phyloP scores from a whole-genome alignment of 2,113 vertebrate genomes.

The Engystomops pustulosus region DNA sequence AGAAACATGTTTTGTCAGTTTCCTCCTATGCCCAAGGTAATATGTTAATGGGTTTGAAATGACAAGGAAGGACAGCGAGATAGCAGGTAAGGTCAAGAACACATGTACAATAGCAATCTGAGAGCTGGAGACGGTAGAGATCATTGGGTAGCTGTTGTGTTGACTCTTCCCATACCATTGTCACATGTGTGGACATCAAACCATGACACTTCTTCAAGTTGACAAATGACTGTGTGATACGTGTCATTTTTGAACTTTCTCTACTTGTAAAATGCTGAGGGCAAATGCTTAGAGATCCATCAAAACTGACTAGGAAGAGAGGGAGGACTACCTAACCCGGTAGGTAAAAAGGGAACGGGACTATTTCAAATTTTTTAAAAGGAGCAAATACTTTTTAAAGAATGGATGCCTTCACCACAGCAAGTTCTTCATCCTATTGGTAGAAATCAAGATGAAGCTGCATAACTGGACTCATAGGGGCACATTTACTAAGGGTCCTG shows the following conservation, averaged over 20 bases:
- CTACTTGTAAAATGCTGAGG: not conserved
- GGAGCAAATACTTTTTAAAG: not conserved
- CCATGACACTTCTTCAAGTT: constrained; percentile 17
- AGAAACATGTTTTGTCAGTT: constrained; percentile 42
- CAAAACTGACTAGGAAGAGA: not conserved
- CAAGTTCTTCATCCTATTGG: too few relatives aligned
- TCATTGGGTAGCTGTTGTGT: not conserved
- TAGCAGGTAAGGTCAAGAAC: constrained; percentile 38
- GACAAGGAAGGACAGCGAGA: constrained; percentile 23
- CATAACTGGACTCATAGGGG: too few relatives aligned
- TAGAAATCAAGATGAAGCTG: too few relatives aligned
- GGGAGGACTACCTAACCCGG: not conserved
- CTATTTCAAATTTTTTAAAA: not conserved
- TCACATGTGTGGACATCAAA: not conserved
- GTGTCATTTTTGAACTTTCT: not conserved
- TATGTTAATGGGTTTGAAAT: constrained; percentile 39
- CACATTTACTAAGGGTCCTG: too few relatives aligned
- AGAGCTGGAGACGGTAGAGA: not conserved
- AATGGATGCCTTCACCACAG: too few relatives aligned
- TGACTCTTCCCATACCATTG: constrained; percentile 16
- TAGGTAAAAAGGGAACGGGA: not conserved
- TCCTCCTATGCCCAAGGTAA: constrained; percentile 31
- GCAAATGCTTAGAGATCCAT: not conserved
- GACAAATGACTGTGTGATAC: constrained; percentile 33
- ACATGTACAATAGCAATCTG: not conserved